A percentile compares a stretch with the other conserved stretches of the same genome.
These are phyloP conservation scores for Rosalia funebris DNA, from an alignment of 2,888 invertebrate species.

Conservation along the genomic window DNA sequence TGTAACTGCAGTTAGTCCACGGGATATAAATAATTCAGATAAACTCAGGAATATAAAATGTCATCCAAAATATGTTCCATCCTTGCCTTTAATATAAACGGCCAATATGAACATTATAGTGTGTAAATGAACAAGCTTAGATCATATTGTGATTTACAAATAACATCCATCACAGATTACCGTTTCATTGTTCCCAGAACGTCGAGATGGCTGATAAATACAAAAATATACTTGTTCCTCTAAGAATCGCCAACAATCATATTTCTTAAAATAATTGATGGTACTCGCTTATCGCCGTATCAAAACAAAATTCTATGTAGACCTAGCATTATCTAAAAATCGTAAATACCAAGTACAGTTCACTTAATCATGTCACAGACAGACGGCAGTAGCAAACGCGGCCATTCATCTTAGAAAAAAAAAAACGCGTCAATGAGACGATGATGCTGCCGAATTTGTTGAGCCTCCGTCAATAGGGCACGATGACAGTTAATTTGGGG, in stretches of 20 bases:
- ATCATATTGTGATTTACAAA: constrained; percentile 1
- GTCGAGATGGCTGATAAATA: constrained; percentile 1
- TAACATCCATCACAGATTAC: background rate
- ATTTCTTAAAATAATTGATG: constrained; percentile 36
- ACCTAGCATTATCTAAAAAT: constrained; percentile 34
- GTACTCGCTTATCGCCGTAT: constrained; percentile 34
- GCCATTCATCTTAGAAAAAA: constrained; percentile 41
- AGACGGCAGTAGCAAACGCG: constrained; percentile 39
- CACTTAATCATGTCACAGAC: constrained; percentile 42
- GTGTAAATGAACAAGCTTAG: too few species aligned
- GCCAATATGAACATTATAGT: too few species aligned
- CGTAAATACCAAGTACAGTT: constrained; percentile 36
- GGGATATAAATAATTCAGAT: too few species aligned
- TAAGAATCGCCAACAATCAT: constrained; percentile 15
- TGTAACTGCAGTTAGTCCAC: too few species aligned
- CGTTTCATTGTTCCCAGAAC: constrained; percentile 7
- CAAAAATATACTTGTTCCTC: constrained; percentile 10
- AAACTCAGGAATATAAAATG: too few species aligned
- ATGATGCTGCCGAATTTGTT: constrained; percentile 43
- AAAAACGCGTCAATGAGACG: constrained; percentile 45
- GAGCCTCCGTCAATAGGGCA: constrained; percentile 42
- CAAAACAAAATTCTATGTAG: constrained; percentile 26
- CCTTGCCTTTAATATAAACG: too few species aligned
- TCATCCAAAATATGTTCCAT: too few species aligned
- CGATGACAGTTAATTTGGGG: constrained; percentile 47